Percentiles rank a stretch among this genome's conserved stretches.
Evolutionary conservation across 2,797 vertebrate species (phyloP).

Genomic region (Artibeus jamaicensis): DNA sequence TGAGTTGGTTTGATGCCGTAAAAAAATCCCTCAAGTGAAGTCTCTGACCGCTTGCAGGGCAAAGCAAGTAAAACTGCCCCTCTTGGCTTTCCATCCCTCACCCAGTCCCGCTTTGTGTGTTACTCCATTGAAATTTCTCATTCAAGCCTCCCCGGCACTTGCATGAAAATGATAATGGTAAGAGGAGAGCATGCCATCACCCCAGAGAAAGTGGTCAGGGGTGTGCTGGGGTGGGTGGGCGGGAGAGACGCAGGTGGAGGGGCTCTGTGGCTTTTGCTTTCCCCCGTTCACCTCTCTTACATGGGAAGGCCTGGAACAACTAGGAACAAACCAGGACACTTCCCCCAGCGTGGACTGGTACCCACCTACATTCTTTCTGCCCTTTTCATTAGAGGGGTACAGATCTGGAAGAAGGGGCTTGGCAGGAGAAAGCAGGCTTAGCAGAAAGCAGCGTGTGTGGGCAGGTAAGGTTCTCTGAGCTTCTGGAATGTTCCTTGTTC

Average conservation of each 20-base stretch:
- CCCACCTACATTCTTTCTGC: not conserved
- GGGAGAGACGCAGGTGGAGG: too few relatives aligned
- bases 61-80: not conserved
- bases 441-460: not conserved
- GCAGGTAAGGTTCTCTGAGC: not conserved
- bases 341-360: not conserved
- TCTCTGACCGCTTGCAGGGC: not conserved
- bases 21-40: not conserved
- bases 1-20: accelerated
- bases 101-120: not conserved
- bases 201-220: not conserved
- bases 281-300: not conserved
- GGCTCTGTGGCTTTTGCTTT: not conserved
- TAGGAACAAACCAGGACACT: not conserved
- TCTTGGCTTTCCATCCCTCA: not conserved
- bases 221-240: not conserved
- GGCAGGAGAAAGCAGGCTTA: not conserved
- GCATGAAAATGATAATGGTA: not conserved
- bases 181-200: not conserved
- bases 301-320: not conserved
- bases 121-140: not conserved
- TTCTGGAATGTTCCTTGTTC: not conserved
- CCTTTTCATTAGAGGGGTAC: not conserved
- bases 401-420: not conserved
- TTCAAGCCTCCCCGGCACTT: not conserved